Evolutionary conservation across 2,888 invertebrate species (phyloP), one percentile per base, ranked within the genome.

Genomic region (Leptopilina drosophilae): DNA sequence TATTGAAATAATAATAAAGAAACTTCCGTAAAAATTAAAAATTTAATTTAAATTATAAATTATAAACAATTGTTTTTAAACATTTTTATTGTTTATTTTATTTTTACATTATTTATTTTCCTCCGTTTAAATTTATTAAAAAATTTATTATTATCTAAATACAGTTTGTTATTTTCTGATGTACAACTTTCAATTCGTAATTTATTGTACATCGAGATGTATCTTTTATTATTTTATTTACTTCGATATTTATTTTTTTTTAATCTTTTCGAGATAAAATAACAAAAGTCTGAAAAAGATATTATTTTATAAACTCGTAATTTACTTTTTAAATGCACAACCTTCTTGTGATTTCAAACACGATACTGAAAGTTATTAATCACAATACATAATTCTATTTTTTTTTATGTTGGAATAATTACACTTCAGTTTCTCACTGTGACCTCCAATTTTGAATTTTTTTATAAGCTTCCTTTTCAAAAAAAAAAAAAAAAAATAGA

Each of bases 351-450:
- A 62, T 62, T 62, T 62, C 15, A 14, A 46, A n/a, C n/a, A 42
- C 20, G 15, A 20, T 64, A 66, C 66, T 15, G 42, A 42, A 67
- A 67, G 12, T 67, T 67, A 20, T 67, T 5, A n/a, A 67, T 12
- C 46, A 46, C 15, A 49, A 46, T 46, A 20, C 67, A 67, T 67
- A 67, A 67, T 67, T 67, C 12, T 20, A 67, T 65, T 65, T 46
- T 67, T 20, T 67, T 67, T 67, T 67, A 67, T 42, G 15, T 15
- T 11, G 42, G 11, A 46, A 49, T 67, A 67, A 49, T 49, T 26
- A 12, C 12, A 12, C 20, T 46, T 42, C 59, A 59, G 15, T 15
- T 59, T 12, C n/a, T 59, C n/a, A 59, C n/a, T 59, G 14, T 56
- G 59, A 59, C 59, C 59, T 59, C 59, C 59, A 59, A 59, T 59